Conservation (phyloP, 2,113 vertebrate genomes). For the Chlamydotis undulata region DNA sequence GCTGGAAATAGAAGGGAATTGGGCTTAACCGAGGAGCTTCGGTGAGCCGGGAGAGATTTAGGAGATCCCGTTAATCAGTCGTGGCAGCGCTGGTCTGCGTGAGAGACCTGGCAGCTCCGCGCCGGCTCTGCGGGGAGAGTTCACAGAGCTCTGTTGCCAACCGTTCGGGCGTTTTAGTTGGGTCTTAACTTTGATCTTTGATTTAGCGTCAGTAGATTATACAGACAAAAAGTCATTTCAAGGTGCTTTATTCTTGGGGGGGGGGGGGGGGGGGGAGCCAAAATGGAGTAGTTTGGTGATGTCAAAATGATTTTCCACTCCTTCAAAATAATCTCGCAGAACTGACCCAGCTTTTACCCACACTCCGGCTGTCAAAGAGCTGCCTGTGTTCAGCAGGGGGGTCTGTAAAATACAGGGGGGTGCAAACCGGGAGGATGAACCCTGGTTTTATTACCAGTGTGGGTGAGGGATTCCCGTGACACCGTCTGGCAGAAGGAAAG, state of each 20-base stretch:
- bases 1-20: neutral
- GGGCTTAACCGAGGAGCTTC: neutral
- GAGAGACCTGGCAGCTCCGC: neutral
- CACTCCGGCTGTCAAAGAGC: neutral
- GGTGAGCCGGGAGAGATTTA: neutral
- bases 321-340: slow-evolving; percentile 41
- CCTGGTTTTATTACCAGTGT: neutral
- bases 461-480: neutral
- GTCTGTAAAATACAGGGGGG: neutral
- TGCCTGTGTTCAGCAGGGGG: neutral
- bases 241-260: neutral
- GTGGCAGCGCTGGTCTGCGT: neutral
- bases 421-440: neutral
- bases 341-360: slow-evolving; percentile 47
- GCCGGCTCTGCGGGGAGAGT: neutral
- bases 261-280: rapidly evolving
- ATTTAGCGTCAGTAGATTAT: slow-evolving; percentile 21
- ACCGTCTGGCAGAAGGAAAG: neutral
- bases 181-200: slow-evolving; percentile 38
- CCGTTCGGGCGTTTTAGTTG: neutral
- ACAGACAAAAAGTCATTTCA: slow-evolving; percentile 21
- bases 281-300: neutral
- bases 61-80: neutral
- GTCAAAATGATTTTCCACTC: slow-evolving; percentile 43
- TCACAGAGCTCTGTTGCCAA: neutral